Evolutionary conservation across 2,888 invertebrate genomes (phyloP).

Genomic region (Carterocephalus palaemon): DNA sequence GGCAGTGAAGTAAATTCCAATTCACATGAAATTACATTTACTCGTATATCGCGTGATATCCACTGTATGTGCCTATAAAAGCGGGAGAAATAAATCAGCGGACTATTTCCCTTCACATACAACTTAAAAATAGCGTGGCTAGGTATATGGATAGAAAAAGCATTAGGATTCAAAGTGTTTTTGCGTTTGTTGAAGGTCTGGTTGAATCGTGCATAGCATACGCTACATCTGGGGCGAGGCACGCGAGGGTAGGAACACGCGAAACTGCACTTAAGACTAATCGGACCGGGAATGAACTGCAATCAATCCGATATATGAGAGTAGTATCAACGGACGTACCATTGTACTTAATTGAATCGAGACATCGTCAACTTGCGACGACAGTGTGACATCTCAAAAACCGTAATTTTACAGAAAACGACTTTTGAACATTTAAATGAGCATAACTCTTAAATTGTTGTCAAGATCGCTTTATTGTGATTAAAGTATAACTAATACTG

Average conservation of each 20-base stretch:
- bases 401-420: too few relatives aligned
- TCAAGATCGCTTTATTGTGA: too few relatives aligned
- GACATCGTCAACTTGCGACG: too few relatives aligned
- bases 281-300: not conserved
- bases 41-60: constrained; percentile 27
- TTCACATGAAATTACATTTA: constrained; percentile 13
- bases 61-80: constrained; percentile 19
- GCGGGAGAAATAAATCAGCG: constrained; percentile 25
- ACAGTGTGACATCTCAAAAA: too few relatives aligned
- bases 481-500: too few relatives aligned
- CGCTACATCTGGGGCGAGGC: constrained; percentile 2
- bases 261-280: constrained; percentile 5
- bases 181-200: constrained; percentile 25
- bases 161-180: constrained; percentile 16
- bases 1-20: constrained; percentile 4
- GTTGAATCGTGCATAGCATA: constrained; percentile 21
- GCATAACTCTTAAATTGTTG: too few relatives aligned
- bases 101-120: constrained; percentile 28
- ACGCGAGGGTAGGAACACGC: constrained; percentile 11
- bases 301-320: not conserved
- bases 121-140: constrained; percentile 28
- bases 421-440: too few relatives aligned
- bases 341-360: too few relatives aligned
- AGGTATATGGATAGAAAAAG: constrained; percentile 19
- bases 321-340: too few relatives aligned